These are phyloP conservation scores for Patiria pectinifera DNA, from an alignment of 53 echinoderm and acorn worm genomes.

Conservation along the genomic window DNA sequence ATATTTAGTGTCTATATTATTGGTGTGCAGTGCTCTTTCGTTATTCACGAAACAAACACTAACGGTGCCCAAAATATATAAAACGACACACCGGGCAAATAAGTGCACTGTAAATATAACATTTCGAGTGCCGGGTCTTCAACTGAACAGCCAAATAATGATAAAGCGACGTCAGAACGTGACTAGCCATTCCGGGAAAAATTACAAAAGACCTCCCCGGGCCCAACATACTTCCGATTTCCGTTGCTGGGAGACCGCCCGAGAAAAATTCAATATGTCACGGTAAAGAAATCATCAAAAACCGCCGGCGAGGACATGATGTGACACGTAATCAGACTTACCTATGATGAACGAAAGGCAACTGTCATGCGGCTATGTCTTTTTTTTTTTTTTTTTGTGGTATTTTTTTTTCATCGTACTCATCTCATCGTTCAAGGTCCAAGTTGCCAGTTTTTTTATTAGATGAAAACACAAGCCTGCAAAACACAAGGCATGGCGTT, in stretches of 20 bases:
- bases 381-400: not conserved
- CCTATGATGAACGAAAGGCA: not conserved
- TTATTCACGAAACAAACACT: not conserved
- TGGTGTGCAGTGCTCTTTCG: not conserved
- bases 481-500: too few species aligned
- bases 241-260: conserved; percentile 7
- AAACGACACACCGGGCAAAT: not conserved
- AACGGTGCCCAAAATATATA: not conserved
- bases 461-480: not conserved
- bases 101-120: not conserved
- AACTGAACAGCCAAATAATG: not conserved
- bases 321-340: not conserved
- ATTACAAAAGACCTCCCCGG: not conserved
- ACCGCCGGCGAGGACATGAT: not conserved
- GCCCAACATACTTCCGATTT: not conserved
- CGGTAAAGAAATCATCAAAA: not conserved
- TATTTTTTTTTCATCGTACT: not conserved
- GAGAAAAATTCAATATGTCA: not conserved
- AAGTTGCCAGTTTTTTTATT: not conserved
- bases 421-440: not conserved
- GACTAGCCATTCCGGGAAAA: not conserved
- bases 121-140: not conserved
- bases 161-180: not conserved
- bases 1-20: too few species aligned
- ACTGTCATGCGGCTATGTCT: too few species aligned